A percentile compares a stretch with the other conserved stretches of the same genome.
Conservation (phyloP, 2,888 invertebrate genomes). For the Galerucella pusilla region DNA sequence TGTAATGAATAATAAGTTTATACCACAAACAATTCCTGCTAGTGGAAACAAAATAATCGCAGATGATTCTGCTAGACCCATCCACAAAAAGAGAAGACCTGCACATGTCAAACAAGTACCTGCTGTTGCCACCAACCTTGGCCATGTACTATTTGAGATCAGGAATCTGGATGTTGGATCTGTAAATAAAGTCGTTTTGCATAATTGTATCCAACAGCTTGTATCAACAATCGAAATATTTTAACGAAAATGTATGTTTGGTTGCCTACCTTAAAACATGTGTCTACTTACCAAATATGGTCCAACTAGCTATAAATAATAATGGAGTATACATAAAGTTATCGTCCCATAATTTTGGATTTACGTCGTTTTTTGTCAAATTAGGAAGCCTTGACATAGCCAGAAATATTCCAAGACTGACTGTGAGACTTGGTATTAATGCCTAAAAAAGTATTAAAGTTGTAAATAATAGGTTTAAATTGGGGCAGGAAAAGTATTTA, state of each 20-base stretch:
- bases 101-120: constrained; percentile 71
- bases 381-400: constrained; percentile 68
- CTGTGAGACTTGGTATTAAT: constrained; percentile 69
- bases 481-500: background rate
- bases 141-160: constrained; percentile 70
- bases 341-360: constrained; percentile 70
- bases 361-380: constrained; percentile 61
- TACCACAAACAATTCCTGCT: constrained; percentile 64
- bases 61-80: constrained; percentile 53
- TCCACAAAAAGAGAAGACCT: constrained; percentile 69
- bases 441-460: constrained; percentile 66
- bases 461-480: background rate
- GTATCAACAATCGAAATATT: background rate
- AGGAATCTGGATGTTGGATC: constrained; percentile 72
- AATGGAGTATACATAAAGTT: constrained; percentile 72
- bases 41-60: constrained; percentile 57
- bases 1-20: constrained; percentile 36
- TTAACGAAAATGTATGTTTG: too few species aligned
- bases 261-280: too few species aligned
- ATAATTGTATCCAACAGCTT: background rate
- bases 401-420: constrained; percentile 69
- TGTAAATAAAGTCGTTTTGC: constrained; percentile 49
- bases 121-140: constrained; percentile 69
- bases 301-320: constrained; percentile 70
- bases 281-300: constrained; percentile 65